Percentiles rank a stretch among this genome's conserved stretches.
phyloP scores from a whole-genome alignment of 2,888 invertebrate genomes.

The Drosophila limbata region DNA sequence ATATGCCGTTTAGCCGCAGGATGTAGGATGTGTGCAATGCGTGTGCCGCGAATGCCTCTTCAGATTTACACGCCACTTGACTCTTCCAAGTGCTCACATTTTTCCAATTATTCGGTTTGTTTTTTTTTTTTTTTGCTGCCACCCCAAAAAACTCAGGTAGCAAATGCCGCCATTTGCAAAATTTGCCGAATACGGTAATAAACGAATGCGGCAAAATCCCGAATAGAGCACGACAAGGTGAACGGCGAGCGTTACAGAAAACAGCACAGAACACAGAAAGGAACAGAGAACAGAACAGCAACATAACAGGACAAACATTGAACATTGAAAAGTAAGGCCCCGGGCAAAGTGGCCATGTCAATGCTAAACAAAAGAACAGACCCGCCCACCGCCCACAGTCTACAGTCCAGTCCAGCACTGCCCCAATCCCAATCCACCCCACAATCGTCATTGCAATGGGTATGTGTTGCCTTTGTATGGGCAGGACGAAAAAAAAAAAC shows the following conservation, averaged over 20 bases:
- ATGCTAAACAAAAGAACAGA: constrained; percentile 80
- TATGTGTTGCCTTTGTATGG: constrained; percentile 37
- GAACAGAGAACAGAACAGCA: constrained; percentile 37
- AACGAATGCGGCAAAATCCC: constrained; percentile 10
- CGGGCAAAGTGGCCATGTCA: constrained; percentile 84
- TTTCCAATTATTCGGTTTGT: constrained; percentile 65
- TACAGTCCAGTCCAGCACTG: constrained; percentile 2
- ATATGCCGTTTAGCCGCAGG: constrained; percentile 61
- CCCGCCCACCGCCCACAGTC: constrained; percentile 30
- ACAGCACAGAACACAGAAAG: constrained; percentile 35
- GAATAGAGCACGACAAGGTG: constrained; percentile 27
- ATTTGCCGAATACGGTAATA: constrained; percentile 29
- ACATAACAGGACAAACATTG: constrained; percentile 70
- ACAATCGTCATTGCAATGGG: constrained; percentile 35
- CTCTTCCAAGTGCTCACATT: constrained; percentile 79
- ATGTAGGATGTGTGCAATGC: constrained; percentile 54
- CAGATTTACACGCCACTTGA: constrained; percentile 84
- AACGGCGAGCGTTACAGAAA: constrained; percentile 37
- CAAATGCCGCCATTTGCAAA: constrained; percentile 69
- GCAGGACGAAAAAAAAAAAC: constrained; percentile 7
- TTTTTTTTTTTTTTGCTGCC: neutral
- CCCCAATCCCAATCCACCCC: constrained; percentile 30
- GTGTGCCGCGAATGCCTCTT: constrained; percentile 34
- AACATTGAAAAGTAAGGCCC: constrained; percentile 72
- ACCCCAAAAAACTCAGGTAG: constrained; percentile 49